Evolutionary conservation across 2,888 invertebrate species (phyloP), one percentile per base, ranked within the genome.

Genomic region (Drosophila pseudotakahashii): DNA sequence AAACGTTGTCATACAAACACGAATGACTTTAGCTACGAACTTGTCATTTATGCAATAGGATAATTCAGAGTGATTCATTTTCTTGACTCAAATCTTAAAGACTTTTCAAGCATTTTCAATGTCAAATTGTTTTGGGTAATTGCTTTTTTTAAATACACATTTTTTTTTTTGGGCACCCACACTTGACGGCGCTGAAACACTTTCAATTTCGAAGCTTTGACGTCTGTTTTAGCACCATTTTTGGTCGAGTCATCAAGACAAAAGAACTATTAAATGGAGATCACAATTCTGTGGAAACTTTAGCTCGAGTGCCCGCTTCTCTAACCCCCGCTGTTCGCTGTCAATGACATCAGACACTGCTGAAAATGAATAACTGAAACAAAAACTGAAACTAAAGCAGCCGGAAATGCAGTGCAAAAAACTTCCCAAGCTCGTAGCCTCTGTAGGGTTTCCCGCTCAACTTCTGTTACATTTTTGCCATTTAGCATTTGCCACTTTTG

Each of bases 381-480:
- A 39, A 37, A 75, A 55, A 73, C 63, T 68, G 69, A 78, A 83
- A 74, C 30, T 58, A 69, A 64, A 58, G 53, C 71, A 71, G 64
- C 77, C 86, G 82, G 82, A 82, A 82, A 82, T 82, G 82, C 83
- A 82, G 51, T 19, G 63, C 64, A 71, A 48, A 61, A 58, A 45
- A 68, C 48, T 41, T 63, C 78, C 60, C 81, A 54, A 44, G 47
- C 47, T 13, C 14, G 59, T 32, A 44, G 47, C 47, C n/a, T 19
- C 62, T 32, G 55, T 55, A 57, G 73, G 78, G 86, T 78, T 86
- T 82, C 86, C 74, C 86, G 74, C 78, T 71, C 72, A 70, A 77
- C 86, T 82, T 75, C 80, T 85, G 86, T 86, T 82, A 82, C 83
- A 80, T 69, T 78, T 79, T 73, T 73, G 64, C 26, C 23, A 60